Conservation (phyloP, 2,113 vertebrate genomes). For the Gymnorhina tibicen region DNA sequence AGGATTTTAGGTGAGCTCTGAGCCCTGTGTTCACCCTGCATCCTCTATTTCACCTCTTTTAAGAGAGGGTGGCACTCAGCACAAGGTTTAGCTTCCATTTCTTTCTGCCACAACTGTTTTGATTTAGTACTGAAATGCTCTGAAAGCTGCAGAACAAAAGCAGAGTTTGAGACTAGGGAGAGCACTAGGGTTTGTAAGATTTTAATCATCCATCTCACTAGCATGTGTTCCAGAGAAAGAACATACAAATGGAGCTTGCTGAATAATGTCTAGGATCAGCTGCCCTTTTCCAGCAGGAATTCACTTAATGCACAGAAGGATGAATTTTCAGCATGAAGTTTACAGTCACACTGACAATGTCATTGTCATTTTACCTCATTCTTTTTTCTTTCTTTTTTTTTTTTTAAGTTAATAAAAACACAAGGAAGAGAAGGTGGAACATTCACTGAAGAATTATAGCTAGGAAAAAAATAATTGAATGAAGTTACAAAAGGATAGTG, state of each 20-base stretch:
- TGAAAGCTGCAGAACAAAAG: background rate
- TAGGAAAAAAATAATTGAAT: background rate
- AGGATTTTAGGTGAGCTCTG: background rate
- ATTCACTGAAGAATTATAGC: background rate
- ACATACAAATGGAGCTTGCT: conserved; percentile 9
- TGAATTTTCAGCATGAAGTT: conserved; percentile 43
- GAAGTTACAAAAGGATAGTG: background rate
- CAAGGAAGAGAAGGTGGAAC: background rate
- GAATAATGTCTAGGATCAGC: conserved; percentile 28
- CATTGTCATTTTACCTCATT: conserved; percentile 41
- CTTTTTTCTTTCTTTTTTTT: background rate
- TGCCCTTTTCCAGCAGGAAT: conserved; percentile 36
- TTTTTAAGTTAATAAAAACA: background rate
- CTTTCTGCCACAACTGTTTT: background rate
- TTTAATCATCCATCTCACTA: conserved; percentile 22
- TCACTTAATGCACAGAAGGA: background rate
- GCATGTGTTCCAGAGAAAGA: conserved; percentile 5
- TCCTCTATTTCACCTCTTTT: background rate
- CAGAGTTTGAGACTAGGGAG: background rate
- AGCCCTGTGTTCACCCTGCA: background rate
- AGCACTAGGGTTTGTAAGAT: background rate
- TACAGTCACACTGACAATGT: background rate
- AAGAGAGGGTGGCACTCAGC: background rate
- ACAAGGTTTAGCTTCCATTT: background rate
- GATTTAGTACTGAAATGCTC: background rate